Evolutionary conservation across 2,113 vertebrate genomes (phyloP).

Genomic region (Chauna torquata): DNA sequence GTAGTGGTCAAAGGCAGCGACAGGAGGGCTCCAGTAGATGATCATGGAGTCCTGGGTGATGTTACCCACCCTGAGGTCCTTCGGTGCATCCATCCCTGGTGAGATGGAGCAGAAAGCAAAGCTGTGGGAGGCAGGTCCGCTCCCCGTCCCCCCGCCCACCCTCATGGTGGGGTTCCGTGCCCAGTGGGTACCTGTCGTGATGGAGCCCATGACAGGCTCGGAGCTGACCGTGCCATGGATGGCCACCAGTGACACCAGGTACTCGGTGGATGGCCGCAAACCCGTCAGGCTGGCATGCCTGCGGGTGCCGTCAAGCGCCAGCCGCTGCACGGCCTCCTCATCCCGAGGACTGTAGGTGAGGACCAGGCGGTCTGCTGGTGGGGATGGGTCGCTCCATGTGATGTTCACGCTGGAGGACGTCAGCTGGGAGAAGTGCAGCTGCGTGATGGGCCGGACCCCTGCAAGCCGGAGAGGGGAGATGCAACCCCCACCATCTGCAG

Average conservation of each 20-base stretch:
- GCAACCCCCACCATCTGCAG: fast-evolving
- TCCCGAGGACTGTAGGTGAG: constrained; percentile 85
- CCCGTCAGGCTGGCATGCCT: constrained; percentile 84
- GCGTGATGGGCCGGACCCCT: constrained; percentile 94
- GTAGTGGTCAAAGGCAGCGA: constrained; percentile 89
- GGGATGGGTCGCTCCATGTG: constrained; percentile 93
- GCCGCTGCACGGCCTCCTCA: constrained; percentile 80
- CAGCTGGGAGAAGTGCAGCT: constrained; percentile 93
- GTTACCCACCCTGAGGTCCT: constrained; percentile 84
- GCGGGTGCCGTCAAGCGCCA: constrained; percentile 87
- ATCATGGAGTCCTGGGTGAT: constrained; percentile 87
- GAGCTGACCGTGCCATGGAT: constrained; percentile 86
- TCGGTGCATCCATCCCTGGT: constrained; percentile 90
- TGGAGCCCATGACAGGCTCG: constrained; percentile 87
- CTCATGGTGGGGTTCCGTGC: fast-evolving
- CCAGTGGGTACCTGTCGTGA: constrained; percentile 86
- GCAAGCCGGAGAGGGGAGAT: constrained; percentile 55
- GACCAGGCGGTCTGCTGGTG: constrained; percentile 89
- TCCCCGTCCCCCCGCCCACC: not conserved
- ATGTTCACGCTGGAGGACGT: constrained; percentile 88
- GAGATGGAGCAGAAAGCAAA: not conserved
- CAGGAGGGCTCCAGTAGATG: constrained; percentile 87
- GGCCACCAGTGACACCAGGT: constrained; percentile 89
- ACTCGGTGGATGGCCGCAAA: constrained; percentile 88
- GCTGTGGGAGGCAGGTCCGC: not conserved